These are phyloP conservation scores for Oxytorus armatus DNA, from an alignment of 2,888 invertebrate genomes.

Conservation along the genomic window DNA sequence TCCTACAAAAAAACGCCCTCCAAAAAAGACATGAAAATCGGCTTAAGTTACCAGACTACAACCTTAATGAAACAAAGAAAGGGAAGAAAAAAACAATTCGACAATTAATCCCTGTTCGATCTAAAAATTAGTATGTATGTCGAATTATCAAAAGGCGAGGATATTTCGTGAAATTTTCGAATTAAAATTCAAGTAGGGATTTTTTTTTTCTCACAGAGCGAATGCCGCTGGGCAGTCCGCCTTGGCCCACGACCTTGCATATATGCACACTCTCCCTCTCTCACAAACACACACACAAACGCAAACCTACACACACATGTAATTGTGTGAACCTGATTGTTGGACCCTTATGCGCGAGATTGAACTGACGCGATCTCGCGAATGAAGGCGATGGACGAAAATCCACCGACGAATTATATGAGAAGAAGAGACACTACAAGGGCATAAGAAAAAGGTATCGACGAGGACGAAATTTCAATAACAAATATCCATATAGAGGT, in stretches of 20 bases:
- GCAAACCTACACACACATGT: neutral
- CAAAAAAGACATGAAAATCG: too few species aligned
- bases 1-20: too few species aligned
- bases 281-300: too few species aligned
- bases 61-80: too few species aligned
- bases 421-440: slow-evolving; percentile 20
- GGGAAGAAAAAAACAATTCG: too few species aligned
- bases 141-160: neutral
- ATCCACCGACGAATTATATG: slow-evolving; percentile 37
- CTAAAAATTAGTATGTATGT: too few species aligned
- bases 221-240: slow-evolving; percentile 64
- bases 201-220: slow-evolving; percentile 58
- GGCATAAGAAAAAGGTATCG: neutral
- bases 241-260: slow-evolving; percentile 70
- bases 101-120: too few species aligned
- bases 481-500: too few species aligned
- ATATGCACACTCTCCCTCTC: too few species aligned
- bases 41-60: too few species aligned
- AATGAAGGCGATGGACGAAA: slow-evolving; percentile 38
- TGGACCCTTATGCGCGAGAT: slow-evolving; percentile 8
- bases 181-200: slow-evolving; percentile 47
- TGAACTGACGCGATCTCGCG: slow-evolving; percentile 63
- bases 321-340: slow-evolving; percentile 25
- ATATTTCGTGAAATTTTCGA: slow-evolving; percentile 11
- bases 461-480: too few species aligned